Percentiles rank a stretch among this genome's conserved stretches.
Conservation (phyloP, 1,140 invertebrate species). For the Drosophila parvula region DNA sequence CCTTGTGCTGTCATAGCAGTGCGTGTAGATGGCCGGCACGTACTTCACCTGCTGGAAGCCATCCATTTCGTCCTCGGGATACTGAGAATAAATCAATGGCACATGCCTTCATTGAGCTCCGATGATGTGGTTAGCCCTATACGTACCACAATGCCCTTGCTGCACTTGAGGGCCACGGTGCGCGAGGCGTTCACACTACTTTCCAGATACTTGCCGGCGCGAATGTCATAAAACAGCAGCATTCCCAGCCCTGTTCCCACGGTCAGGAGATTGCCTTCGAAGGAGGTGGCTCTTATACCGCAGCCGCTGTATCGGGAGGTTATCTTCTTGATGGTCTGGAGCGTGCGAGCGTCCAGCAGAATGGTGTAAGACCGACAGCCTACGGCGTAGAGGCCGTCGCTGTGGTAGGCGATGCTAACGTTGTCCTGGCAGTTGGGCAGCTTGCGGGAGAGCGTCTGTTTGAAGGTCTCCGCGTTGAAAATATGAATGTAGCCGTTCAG, state of each 20-base stretch:
- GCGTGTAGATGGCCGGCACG: slow-evolving; percentile 97
- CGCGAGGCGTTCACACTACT: slow-evolving; percentile 94
- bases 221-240: slow-evolving; percentile 96
- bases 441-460: slow-evolving; percentile 93
- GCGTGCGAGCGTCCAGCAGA: slow-evolving; percentile 93
- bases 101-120: background rate
- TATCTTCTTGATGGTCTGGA: slow-evolving; percentile 90
- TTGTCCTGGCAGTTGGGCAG: slow-evolving; percentile 95
- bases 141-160: slow-evolving; percentile 94
- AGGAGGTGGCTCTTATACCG: slow-evolving; percentile 95
- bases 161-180: slow-evolving; percentile 94
- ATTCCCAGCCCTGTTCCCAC: slow-evolving; percentile 96
- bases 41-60: slow-evolving; percentile 93
- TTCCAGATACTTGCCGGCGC: slow-evolving; percentile 95
- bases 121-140: too few species aligned
- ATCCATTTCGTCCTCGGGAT: slow-evolving; percentile 93
- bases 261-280: slow-evolving; percentile 94
- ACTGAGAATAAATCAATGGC: slow-evolving; percentile 84
- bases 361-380: slow-evolving; percentile 97
- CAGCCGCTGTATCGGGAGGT: slow-evolving; percentile 92
- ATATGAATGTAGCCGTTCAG: slow-evolving; percentile 97
- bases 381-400: slow-evolving; percentile 94
- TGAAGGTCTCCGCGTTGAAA: slow-evolving; percentile 94
- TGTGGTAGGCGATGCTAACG: slow-evolving; percentile 94
- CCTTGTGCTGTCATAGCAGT: slow-evolving; percentile 96